A percentile compares a stretch with the other conserved stretches of the same genome.
Conservation (phyloP, 2,113 vertebrate genomes). For the Oriolus oriolus region DNA sequence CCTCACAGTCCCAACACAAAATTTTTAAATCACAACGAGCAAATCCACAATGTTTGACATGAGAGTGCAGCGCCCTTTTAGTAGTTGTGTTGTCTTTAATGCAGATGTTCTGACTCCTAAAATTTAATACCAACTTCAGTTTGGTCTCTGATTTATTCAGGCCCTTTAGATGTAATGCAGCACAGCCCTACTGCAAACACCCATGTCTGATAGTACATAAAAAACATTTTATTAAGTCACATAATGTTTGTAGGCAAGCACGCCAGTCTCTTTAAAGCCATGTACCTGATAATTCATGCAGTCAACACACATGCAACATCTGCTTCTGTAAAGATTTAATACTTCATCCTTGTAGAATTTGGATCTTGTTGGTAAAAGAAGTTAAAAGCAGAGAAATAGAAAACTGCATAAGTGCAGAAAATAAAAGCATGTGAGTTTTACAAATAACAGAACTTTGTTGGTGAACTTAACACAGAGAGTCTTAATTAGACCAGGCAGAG, state of each 20-base stretch:
- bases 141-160: background rate
- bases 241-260: background rate
- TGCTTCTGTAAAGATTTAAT: constrained; percentile 29
- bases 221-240: constrained; percentile 17
- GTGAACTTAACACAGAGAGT: background rate
- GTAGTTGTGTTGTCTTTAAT: background rate
- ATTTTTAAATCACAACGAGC: background rate
- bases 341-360: background rate
- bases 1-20: background rate
- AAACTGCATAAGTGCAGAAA: background rate
- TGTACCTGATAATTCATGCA: constrained; percentile 5
- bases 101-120: background rate
- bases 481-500: background rate
- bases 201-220: background rate
- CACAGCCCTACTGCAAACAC: background rate
- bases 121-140: background rate
- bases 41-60: background rate
- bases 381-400: background rate
- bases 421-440: background rate
- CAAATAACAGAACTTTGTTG: background rate
- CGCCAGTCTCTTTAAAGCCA: background rate
- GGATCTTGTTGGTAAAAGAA: background rate
- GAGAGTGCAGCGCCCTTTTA: background rate
- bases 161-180: background rate
- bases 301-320: background rate